Base-by-base conservation (phyloP, 2,113 vertebrate genomes). In the Ceyx cyanopectus region DNA sequence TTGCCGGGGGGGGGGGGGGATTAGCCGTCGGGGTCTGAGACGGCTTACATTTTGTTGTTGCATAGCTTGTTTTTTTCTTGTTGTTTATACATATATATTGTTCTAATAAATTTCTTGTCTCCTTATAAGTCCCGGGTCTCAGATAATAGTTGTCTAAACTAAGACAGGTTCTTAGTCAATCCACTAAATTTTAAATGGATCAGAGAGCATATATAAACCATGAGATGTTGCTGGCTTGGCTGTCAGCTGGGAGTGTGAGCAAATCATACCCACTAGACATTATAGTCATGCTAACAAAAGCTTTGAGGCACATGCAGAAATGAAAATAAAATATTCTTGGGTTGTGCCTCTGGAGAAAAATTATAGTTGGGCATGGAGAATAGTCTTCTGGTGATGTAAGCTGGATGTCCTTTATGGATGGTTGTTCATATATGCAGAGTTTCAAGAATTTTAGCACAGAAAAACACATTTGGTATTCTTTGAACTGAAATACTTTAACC, bases 211-310 rank as follows among this genome's bases (percentile, higher is more conserved):
- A n/a, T 48, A 46, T 34, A 65, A 89, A 13, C 37, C 5, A 29
- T n/a, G 60, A 77, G 67, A 27, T 83, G 67, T 91, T 87, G 18
- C 85, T 93, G 85, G 72, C 75, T 51, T 85, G 82, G 60, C 48
- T 94, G 79, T 85, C 87, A 81, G 68, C 72, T 91, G 90, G 75
- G 85, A 74, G 63, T 65, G 37, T 40, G 65, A 83, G 82, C 90
- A 87, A 77, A 82, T 93, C 80, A 19, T 74, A 46, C 56, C 68
- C 81, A n/a, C 4, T 9, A 82, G 85, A 68, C 72, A 21, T 80
- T 75, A 63, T 0, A 78, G 72, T 87, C 82, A 61, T 3, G 20
- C 56, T 80, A 68, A 83, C 34, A 45, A 74, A 91, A 87, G 79
- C 82, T 85, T 61, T 80, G 74, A 65, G 68, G 60, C n/a, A 75